phyloP scores from a whole-genome alignment of 1,140 invertebrate genomes.

The Zaprionus vittiger region DNA sequence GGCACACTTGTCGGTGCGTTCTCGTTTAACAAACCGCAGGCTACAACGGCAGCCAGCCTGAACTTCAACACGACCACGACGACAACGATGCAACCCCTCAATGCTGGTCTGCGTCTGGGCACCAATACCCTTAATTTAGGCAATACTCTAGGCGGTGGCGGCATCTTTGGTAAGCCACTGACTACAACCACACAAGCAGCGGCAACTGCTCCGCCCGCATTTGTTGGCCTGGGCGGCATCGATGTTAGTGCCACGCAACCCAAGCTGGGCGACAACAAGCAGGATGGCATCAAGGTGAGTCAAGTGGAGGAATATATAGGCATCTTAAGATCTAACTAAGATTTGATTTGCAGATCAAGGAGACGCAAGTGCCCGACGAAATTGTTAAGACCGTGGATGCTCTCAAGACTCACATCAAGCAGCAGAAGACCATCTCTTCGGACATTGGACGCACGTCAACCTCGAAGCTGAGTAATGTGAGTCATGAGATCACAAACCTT shows the following conservation, averaged over 20 bases:
- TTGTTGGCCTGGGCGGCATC: slow-evolving; percentile 88
- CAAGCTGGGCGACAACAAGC: slow-evolving; percentile 86
- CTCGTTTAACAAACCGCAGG: slow-evolving; percentile 67
- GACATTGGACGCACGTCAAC: slow-evolving; percentile 89
- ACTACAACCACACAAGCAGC: slow-evolving; percentile 48
- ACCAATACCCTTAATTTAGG: slow-evolving; percentile 20
- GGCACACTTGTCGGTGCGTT: slow-evolving; percentile 53
- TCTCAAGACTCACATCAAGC: slow-evolving; percentile 92
- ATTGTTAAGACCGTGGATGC: slow-evolving; percentile 86
- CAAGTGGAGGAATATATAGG: background rate
- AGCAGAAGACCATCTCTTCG: slow-evolving; percentile 92
- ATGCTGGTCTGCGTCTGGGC: slow-evolving; percentile 54
- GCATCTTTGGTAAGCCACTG: slow-evolving; percentile 81
- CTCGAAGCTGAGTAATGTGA: slow-evolving; percentile 75
- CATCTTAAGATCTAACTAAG: background rate
- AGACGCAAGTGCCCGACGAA: slow-evolving; percentile 90
- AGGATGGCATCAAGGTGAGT: slow-evolving; percentile 85
- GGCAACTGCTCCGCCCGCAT: slow-evolving; percentile 57
- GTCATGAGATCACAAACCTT: slow-evolving; percentile 73
- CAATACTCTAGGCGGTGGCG: slow-evolving; percentile 37
- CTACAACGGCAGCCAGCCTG: slow-evolving; percentile 69
- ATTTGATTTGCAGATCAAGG: slow-evolving; percentile 85
- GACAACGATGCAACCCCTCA: slow-evolving; percentile 59
- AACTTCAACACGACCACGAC: slow-evolving; percentile 73
- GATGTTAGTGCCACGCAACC: slow-evolving; percentile 86